Evolutionary conservation across 2,888 invertebrate genomes (phyloP).

Genomic region (Xestia c-nigrum): DNA sequence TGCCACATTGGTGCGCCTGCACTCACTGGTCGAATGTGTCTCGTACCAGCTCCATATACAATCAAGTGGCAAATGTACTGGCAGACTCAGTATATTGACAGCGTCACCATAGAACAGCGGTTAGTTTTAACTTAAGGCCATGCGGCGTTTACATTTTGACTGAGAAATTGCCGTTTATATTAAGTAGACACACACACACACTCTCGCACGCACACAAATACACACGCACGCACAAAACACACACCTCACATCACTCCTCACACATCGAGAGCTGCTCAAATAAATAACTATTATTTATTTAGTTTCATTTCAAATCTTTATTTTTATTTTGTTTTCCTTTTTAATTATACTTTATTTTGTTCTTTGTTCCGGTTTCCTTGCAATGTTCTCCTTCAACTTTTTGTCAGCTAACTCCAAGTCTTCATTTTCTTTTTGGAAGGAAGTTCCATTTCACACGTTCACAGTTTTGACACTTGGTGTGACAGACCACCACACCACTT

Average conservation of each 20-base stretch:
- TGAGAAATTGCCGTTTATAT: no score
- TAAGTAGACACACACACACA: no score
- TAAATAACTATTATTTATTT: no score
- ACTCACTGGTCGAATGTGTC: conserved; percentile 94
- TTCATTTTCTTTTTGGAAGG: not conserved
- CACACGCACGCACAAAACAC: no score
- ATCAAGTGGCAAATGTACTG: conserved; percentile 91
- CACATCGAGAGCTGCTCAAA: no score
- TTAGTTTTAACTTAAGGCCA: not conserved
- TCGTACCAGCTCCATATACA: conserved; percentile 84
- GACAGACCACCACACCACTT: not conserved
- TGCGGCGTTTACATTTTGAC: not conserved
- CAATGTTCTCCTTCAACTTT: no score
- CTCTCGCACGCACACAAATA: no score
- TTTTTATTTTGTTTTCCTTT: no score
- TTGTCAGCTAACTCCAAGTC: not conserved
- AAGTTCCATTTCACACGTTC: not conserved
- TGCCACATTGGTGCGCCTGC: conserved; percentile 99
- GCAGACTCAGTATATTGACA: conserved; percentile 89
- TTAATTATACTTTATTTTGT: no score
- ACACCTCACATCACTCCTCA: no score
- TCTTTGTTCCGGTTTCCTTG: not conserved
- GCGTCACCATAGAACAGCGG: conserved; percentile 71
- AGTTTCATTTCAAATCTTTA: no score
- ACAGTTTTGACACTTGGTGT: not conserved